Evolutionary conservation across 2,888 invertebrate genomes (phyloP).

Genomic region (Junonia oenone): DNA sequence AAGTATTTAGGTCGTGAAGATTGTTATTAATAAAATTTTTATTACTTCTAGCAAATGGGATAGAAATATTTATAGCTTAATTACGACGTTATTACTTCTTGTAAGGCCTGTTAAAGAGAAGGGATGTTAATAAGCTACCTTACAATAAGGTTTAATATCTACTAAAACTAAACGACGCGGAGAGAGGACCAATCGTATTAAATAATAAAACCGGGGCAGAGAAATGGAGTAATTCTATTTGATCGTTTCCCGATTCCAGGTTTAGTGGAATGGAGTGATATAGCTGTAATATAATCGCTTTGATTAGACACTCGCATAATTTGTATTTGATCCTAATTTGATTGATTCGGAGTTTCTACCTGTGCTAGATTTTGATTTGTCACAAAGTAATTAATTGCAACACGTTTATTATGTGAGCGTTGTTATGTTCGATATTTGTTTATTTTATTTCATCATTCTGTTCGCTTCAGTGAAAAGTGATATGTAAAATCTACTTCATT

Average conservation of each 20-base stretch:
- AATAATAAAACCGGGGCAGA: slow-evolving; percentile 27
- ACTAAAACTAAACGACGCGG: slow-evolving; percentile 28
- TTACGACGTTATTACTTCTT: slow-evolving; percentile 15
- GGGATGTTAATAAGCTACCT: slow-evolving; percentile 20
- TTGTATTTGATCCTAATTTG: slow-evolving; percentile 9
- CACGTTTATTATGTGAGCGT: not conserved
- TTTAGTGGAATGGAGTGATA: slow-evolving; percentile 18
- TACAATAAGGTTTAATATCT: slow-evolving; percentile 26
- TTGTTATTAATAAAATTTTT: slow-evolving; percentile 8
- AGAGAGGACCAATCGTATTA: slow-evolving; percentile 26
- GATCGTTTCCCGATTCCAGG: slow-evolving; percentile 27
- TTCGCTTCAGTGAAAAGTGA: too few species aligned
- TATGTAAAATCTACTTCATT: too few species aligned
- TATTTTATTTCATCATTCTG: too few species aligned
- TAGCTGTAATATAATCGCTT: slow-evolving; percentile 13
- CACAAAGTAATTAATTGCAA: not conserved
- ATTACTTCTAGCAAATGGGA: not conserved
- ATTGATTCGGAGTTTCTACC: not conserved
- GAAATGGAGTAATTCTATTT: slow-evolving; percentile 24
- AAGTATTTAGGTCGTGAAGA: not conserved
- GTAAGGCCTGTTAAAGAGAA: slow-evolving; percentile 10
- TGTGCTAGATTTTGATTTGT: not conserved
- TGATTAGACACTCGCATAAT: slow-evolving; percentile 11
- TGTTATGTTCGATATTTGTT: too few species aligned
- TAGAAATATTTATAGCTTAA: slow-evolving; percentile 13